Evolutionary conservation across 1,140 invertebrate species (phyloP).

Genomic region (Kradibia gibbosae): DNA sequence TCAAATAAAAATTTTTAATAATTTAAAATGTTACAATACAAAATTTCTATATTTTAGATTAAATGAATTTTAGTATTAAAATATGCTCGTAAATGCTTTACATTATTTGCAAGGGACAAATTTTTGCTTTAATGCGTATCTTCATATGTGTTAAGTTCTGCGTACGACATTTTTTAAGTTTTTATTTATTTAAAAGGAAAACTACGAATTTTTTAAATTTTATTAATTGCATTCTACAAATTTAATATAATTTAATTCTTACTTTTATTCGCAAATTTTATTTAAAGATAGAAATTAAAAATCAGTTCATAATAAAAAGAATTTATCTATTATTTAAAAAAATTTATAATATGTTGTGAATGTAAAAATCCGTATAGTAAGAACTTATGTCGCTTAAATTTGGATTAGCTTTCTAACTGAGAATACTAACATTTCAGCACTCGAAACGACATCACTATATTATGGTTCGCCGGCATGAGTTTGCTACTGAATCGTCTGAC

Average conservation of each 20-base stretch:
- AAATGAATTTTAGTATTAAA: neutral
- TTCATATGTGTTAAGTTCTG: neutral
- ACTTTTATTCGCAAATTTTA: neutral
- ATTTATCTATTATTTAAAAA: too few species aligned
- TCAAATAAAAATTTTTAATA: neutral
- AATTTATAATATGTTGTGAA: too few species aligned
- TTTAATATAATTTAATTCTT: neutral
- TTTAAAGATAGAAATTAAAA: too few species aligned
- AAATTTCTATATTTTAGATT: neutral
- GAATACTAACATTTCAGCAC: constrained; percentile 40
- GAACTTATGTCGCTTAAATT: too few species aligned
- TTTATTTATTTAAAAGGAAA: neutral
- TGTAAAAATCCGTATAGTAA: too few species aligned
- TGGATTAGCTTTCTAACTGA: too few species aligned
- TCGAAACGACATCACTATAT: constrained; percentile 46
- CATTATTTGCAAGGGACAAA: neutral
- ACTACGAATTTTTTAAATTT: neutral
- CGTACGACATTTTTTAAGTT: neutral
- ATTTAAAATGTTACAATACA: neutral
- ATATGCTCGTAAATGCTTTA: neutral
- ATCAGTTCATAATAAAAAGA: too few species aligned
- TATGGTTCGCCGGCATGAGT: constrained; percentile 26
- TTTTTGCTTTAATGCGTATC: neutral
- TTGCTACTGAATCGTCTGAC: neutral
- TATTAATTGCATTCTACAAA: neutral